Evolutionary conservation across 2,113 vertebrate genomes (phyloP).

Genomic region (Brevimyrus niger): DNA sequence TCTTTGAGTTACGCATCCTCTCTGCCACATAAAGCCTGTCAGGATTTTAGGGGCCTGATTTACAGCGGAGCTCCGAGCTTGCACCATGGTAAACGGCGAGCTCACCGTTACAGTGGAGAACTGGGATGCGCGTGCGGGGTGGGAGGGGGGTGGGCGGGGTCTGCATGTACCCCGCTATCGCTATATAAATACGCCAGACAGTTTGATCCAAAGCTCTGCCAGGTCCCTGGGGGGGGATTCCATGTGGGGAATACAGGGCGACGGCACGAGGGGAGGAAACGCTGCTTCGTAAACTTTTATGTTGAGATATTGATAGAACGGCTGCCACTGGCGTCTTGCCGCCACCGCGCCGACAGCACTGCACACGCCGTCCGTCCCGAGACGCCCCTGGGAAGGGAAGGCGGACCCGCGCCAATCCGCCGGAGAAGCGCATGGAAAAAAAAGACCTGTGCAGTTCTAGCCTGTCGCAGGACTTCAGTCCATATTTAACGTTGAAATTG

Average conservation of each 20-base stretch:
- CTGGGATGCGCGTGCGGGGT: neutral
- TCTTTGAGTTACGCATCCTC: constrained; percentile 14
- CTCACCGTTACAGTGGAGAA: neutral
- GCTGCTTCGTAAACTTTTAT: constrained; percentile 28
- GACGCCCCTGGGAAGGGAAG: neutral
- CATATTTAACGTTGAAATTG: neutral
- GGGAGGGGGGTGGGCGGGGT: neutral
- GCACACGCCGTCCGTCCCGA: neutral
- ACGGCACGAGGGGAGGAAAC: constrained; percentile 4
- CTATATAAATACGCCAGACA: neutral
- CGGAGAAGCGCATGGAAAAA: neutral
- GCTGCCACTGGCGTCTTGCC: neutral
- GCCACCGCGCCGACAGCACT: neutral
- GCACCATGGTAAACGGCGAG: neutral
- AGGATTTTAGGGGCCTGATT: constrained; percentile 21
- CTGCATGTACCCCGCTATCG: neutral
- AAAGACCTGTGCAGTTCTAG: neutral
- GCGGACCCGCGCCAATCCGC: neutral
- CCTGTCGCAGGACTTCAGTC: neutral
- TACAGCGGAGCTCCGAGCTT: neutral
- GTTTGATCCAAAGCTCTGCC: neutral
- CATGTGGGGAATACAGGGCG: neutral
- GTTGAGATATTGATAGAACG: constrained; percentile 12
- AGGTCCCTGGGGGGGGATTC: constrained; percentile 5
- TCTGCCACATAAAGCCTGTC: constrained; percentile 19